phyloP scores from a whole-genome alignment of 1,140 invertebrate genomes.

The Apis florea region DNA sequence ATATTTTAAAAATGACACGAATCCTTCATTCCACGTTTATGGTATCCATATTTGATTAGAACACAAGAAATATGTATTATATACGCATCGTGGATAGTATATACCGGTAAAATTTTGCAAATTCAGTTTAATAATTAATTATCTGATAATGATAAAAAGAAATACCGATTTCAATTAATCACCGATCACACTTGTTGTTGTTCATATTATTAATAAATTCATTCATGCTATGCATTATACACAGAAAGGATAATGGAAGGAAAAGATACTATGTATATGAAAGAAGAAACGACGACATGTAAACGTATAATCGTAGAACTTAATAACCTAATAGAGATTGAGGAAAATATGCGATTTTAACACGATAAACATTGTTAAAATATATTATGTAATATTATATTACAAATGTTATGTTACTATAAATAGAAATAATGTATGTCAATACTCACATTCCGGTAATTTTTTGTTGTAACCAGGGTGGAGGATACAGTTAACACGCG shows the following conservation, averaged over 20 bases:
- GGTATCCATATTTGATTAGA: slow-evolving; percentile 6
- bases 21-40: background rate
- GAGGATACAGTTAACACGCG: slow-evolving; percentile 70
- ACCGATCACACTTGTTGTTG: slow-evolving; percentile 18
- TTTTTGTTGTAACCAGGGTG: slow-evolving; percentile 65
- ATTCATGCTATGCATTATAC: no score
- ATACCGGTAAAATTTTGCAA: background rate
- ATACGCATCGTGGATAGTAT: background rate
- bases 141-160: background rate
- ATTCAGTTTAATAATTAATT: background rate
- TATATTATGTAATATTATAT: background rate
- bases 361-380: background rate
- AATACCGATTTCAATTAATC: background rate
- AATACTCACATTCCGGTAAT: slow-evolving; percentile 71
- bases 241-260: background rate
- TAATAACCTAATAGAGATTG: background rate
- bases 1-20: background rate
- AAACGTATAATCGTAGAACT: no score
- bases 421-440: background rate
- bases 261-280: background rate
- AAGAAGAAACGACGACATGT: background rate
- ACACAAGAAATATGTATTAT: slow-evolving; percentile 1
- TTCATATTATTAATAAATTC: background rate
- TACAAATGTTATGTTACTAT: background rate
- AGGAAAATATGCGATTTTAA: background rate